phyloP scores from a whole-genome alignment of 2,888 invertebrate genomes.

The Cantharis nigra region DNA sequence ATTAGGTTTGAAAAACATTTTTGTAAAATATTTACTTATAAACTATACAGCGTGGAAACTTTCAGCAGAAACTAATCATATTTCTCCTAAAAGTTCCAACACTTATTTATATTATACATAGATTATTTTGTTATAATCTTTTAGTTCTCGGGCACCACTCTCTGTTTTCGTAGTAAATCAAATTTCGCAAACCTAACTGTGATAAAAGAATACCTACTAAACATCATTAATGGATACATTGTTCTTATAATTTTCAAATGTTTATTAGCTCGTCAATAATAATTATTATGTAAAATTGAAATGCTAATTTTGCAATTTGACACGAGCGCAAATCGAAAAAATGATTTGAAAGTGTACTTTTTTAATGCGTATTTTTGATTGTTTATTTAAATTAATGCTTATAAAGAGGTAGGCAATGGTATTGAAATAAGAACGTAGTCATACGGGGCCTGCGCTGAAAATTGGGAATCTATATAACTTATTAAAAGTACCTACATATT shows the following conservation, averaged over 20 bases:
- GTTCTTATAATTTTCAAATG: background rate
- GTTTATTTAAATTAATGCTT: background rate
- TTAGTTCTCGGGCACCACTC: background rate
- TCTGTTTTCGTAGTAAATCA: background rate
- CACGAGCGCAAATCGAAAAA: background rate
- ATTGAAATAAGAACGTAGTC: background rate
- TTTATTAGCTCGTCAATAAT: background rate
- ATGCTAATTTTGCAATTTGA: background rate
- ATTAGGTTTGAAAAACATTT: no score
- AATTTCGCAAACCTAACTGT: background rate
- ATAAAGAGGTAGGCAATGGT: background rate
- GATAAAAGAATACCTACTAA: background rate
- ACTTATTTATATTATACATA: no score
- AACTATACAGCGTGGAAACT: no score
- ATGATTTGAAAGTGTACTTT: background rate
- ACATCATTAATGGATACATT: background rate
- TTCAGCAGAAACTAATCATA: no score
- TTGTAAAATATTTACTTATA: no score
- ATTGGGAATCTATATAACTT: background rate
- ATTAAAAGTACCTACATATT: background rate
- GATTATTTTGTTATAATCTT: no score
- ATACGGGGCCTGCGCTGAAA: background rate
- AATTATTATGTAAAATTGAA: background rate
- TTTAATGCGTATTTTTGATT: background rate
- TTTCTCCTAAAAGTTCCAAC: no score